These are phyloP conservation scores for Spea multiplicata DNA, from an alignment of 2,113 vertebrate genomes.

Conservation along the genomic window DNA sequence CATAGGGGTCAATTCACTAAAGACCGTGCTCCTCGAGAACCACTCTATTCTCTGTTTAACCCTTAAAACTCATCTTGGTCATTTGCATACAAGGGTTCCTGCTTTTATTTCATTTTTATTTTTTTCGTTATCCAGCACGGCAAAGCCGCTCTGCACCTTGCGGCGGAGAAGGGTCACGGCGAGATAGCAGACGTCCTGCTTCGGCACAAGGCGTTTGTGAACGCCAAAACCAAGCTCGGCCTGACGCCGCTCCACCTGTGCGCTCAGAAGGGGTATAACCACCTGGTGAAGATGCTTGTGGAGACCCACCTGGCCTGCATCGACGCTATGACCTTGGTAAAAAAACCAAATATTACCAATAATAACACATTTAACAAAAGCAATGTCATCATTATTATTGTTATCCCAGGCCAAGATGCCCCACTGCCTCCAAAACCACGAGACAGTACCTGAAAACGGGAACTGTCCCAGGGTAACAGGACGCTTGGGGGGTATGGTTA, in stretches of 20 bases:
- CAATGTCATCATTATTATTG: too few relatives aligned
- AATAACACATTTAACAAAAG: too few relatives aligned
- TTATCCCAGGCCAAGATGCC: too few relatives aligned
- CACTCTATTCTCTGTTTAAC: too few relatives aligned
- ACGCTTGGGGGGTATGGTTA: too few relatives aligned
- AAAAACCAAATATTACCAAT: not conserved
- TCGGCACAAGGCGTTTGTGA: slow-evolving; percentile 62
- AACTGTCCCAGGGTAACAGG: too few relatives aligned
- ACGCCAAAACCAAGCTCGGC: slow-evolving; percentile 61
- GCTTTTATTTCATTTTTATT: not conserved
- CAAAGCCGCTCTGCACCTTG: slow-evolving; percentile 61
- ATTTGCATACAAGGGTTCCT: too few relatives aligned
- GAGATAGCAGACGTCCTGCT: slow-evolving; percentile 58
- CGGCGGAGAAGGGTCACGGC: slow-evolving; percentile 56
- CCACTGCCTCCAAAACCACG: too few relatives aligned
- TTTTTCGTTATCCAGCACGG: slow-evolving; percentile 53
- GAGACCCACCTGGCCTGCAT: slow-evolving; percentile 56
- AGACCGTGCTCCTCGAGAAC: too few relatives aligned
- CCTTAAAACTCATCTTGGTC: too few relatives aligned
- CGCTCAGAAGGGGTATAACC: slow-evolving; percentile 55
- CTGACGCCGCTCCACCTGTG: slow-evolving; percentile 62
- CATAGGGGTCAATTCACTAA: too few relatives aligned
- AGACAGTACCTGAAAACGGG: too few relatives aligned
- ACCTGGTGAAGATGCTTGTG: slow-evolving; percentile 57
- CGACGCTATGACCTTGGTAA: slow-evolving; percentile 60